phyloP scores from a whole-genome alignment of 2,888 invertebrate species.

The Globia sparganii region DNA sequence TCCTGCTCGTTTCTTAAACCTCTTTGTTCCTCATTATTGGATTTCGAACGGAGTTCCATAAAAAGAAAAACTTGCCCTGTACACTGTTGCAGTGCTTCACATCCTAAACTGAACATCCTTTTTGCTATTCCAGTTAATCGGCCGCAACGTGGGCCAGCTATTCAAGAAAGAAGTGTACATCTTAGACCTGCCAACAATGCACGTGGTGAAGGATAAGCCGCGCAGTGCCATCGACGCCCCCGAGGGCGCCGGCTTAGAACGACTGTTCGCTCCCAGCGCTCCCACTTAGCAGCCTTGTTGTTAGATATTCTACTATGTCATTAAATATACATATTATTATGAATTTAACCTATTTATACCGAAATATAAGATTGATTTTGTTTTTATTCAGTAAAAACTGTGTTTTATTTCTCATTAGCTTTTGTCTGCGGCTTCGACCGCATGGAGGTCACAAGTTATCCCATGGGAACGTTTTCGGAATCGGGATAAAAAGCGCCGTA shows the following conservation, averaged over 20 bases:
- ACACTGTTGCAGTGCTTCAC: too few species aligned
- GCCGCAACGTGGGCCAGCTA: conserved; percentile 95
- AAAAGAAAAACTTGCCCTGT: neutral
- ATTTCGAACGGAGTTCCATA: neutral
- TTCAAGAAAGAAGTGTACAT: conserved; percentile 97
- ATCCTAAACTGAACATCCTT: neutral
- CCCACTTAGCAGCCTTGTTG: conserved; percentile 76
- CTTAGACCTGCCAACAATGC: conserved; percentile 94
- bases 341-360: conserved; percentile 81
- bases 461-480: too few species aligned
- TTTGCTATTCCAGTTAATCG: conserved; percentile 91
- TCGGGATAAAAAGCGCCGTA: too few species aligned
- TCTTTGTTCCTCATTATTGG: neutral
- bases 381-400: conserved; percentile 16
- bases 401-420: conserved; percentile 10
- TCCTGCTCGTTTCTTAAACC: neutral
- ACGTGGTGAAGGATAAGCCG: conserved; percentile 78
- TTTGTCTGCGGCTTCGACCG: neutral
- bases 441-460: too few species aligned
- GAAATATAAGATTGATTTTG: conserved; percentile 56
- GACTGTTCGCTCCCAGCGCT: conserved; percentile 79
- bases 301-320: conserved; percentile 74
- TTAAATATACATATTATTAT: conserved; percentile 63
- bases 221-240: conserved; percentile 80
- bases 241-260: conserved; percentile 80